Percentiles rank a stretch among this genome's conserved stretches.
Evolutionary conservation across 2,113 vertebrate genomes (phyloP).

Genomic region (Hemiscyllium ocellatum): DNA sequence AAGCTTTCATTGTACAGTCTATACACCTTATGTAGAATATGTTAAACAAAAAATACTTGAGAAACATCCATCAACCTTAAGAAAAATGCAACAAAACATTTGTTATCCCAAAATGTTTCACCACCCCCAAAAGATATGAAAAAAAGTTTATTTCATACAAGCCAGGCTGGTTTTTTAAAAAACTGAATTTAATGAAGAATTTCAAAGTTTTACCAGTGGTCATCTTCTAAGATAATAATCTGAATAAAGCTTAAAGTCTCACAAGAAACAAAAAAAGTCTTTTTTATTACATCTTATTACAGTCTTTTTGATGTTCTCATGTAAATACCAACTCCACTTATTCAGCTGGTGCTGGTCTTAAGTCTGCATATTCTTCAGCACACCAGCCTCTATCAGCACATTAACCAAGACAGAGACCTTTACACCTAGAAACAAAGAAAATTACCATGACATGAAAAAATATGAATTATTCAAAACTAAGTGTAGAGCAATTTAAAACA

Average conservation of each 20-base stretch:
- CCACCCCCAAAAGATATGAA: not conserved
- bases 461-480: not conserved
- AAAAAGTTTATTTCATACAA: not conserved
- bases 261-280: not conserved
- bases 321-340: not conserved
- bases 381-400: constrained; percentile 14
- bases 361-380: not conserved
- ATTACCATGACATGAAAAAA: not conserved
- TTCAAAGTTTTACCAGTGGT: not conserved
- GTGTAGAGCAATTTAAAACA: not conserved
- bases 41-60: not conserved
- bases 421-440: not conserved
- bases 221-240: not conserved
- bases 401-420: constrained; percentile 27
- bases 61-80: not conserved
- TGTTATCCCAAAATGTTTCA: not conserved
- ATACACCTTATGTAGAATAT: not conserved
- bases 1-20: not conserved
- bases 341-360: not conserved
- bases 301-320: not conserved
- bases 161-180: not conserved
- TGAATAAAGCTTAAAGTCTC: not conserved
- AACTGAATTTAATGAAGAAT: not conserved
- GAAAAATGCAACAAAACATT: not conserved
- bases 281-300: not conserved